phyloP scores from a whole-genome alignment of 2,113 vertebrate species.

The Gambusia holbrooki region DNA sequence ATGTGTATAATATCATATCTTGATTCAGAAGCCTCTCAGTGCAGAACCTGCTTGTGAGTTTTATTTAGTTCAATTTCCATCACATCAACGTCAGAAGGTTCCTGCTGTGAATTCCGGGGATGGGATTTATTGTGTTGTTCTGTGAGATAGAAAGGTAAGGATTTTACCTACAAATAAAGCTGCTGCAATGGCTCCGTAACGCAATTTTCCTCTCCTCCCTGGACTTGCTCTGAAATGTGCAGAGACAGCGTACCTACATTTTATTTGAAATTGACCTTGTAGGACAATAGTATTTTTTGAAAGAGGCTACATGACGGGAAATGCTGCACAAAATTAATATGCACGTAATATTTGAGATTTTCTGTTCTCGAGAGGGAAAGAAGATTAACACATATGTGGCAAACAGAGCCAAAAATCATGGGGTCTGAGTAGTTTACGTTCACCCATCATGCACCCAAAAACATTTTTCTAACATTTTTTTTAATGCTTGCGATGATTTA shows the following conservation, averaged over 20 bases:
- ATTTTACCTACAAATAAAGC: conserved; percentile 9
- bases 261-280: not conserved
- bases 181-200: conserved; percentile 9
- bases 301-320: not conserved
- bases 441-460: not conserved
- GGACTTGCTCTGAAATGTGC: not conserved
- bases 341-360: not conserved
- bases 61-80: conserved; percentile 33
- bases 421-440: not conserved
- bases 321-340: not conserved
- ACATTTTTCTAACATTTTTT: not conserved
- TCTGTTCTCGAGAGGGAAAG: not conserved
- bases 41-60: conserved; percentile 10
- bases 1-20: conserved; percentile 6
- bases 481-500: not conserved
- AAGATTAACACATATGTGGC: not conserved
- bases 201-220: not conserved
- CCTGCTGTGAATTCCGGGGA: not conserved
- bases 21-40: not conserved
- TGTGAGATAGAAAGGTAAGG: conserved; percentile 14
- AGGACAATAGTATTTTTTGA: not conserved
- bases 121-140: conserved; percentile 12
- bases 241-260: no score
- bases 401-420: not conserved
- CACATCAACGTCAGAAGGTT: conserved; percentile 18